Evolutionary conservation across 2,113 vertebrate genomes (phyloP).

Genomic region (Ammospiza nelsoni): DNA sequence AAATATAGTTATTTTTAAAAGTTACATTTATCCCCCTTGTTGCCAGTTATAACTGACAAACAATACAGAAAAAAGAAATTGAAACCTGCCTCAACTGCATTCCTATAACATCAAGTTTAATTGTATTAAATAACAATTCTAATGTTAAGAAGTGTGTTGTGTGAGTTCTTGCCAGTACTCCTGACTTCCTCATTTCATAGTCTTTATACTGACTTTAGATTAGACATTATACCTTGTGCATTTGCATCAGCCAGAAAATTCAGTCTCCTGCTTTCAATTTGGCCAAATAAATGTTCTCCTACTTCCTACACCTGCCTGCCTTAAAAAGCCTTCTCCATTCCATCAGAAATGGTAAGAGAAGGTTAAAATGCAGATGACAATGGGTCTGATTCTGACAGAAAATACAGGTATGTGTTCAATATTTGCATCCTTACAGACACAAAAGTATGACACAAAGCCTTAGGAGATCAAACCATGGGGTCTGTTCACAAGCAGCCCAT

Average conservation of each 20-base stretch:
- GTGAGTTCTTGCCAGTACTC: not conserved
- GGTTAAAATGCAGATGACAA: not conserved
- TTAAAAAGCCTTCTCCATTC: not conserved
- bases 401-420: not conserved
- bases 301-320: not conserved
- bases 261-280: not conserved
- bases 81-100: not conserved
- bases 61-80: not conserved
- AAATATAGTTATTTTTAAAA: not conserved
- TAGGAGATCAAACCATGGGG: not conserved
- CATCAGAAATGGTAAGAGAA: not conserved
- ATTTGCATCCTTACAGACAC: not conserved
- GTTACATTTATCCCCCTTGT: not conserved
- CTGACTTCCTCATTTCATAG: not conserved
- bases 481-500: rapidly evolving
- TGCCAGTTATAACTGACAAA: not conserved
- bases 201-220: not conserved
- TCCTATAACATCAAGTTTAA: not conserved
- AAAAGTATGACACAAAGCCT: not conserved
- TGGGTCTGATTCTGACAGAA: not conserved
- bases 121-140: not conserved
- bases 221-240: not conserved
- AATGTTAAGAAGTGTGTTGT: not conserved
- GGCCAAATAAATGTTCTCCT: not conserved
- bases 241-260: not conserved